Conservation (phyloP, 1,140 invertebrate genomes). For the Muscidifurax raptorellus region DNA sequence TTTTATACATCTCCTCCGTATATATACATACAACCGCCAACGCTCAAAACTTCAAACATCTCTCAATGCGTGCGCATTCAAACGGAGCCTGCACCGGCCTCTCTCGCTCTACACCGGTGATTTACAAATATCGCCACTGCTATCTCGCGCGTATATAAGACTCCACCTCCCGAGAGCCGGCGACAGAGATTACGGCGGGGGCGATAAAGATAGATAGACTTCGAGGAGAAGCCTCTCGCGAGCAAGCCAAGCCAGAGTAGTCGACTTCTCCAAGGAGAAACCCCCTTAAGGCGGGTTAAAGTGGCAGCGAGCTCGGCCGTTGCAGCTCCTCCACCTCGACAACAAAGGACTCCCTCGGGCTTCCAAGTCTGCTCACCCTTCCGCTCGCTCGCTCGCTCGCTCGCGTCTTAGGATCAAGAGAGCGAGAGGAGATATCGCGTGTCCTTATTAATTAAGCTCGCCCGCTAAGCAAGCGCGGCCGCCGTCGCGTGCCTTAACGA, state of each 20-base stretch:
- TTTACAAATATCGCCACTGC: conserved; percentile 27
- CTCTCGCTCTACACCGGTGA: neutral
- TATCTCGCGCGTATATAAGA: neutral
- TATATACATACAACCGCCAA: no score
- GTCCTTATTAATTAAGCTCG: conserved; percentile 76
- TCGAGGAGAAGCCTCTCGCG: neutral
- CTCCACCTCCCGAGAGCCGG: neutral
- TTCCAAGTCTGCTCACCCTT: conserved; percentile 1
- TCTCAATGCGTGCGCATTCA: no score
- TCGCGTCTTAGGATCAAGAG: conserved; percentile 58
- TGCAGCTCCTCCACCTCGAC: conserved; percentile 67
- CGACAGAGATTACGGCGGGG: conserved; percentile 43
- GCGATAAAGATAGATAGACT: conserved; percentile 51
- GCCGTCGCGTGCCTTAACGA: conserved; percentile 71
- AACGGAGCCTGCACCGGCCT: no score
- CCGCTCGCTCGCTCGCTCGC: neutral
- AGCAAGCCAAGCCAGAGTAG: neutral
- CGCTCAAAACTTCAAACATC: no score
- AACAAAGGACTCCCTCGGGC: conserved; percentile 73
- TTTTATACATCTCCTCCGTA: no score
- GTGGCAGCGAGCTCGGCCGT: conserved; percentile 60
- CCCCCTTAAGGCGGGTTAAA: conserved; percentile 70
- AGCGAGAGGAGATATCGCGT: conserved; percentile 73
- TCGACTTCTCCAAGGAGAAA: conserved; percentile 32
- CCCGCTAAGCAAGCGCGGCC: conserved; percentile 67